Base-by-base conservation (phyloP, 1,140 invertebrate genomes). In the Zaprionus davidi region DNA sequence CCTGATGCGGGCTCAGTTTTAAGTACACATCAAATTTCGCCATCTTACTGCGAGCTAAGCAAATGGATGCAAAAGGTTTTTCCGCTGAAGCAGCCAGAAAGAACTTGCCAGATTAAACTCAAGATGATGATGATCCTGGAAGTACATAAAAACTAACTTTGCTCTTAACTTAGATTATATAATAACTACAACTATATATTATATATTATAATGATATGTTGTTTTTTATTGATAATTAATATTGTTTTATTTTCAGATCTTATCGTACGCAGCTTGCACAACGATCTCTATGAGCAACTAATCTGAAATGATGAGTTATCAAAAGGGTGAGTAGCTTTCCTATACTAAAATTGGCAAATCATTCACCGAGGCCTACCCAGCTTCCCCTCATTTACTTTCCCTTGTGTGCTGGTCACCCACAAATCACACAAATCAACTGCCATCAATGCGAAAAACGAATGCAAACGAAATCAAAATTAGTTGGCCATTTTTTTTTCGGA, bases 221-320 rank as follows among this genome's bases (percentile, higher is more conserved):
- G 3, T 41, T 65, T 57, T 57, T 62, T 28, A 34, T 41, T 63
- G 2, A 51, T 31, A 5, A 2, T 13, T 24, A 26, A 26, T 4
- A 20, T n/a, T 34, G 6, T 1, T 64, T 46, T 56, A 12, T 36
- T 84, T 84, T 38, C 74, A 84, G 81, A 57, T 64, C 60, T 41
- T 36, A 53, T 67, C 58, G 56, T n/a, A n/a, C 31, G 56, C 34
- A 67, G 66, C 58, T 31, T 24, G 26, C 56, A 38, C 34, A 56
- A 36, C 13, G 20, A 20, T 74, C 31, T 31, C 31, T 87, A 63
- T 72, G 86, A 71, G 83, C 58, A 58, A 67, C 56, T 75, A 74
- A 82, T 79, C 75, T 74, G 68, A 59, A 82, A 90, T 78, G 79
- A 92, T 92, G 90, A 92, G 90, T 85, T 92, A 92, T 81, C 90